These are phyloP conservation scores for Corydoras maculifer DNA, from an alignment of 2,113 vertebrate species.

Conservation along the genomic window DNA sequence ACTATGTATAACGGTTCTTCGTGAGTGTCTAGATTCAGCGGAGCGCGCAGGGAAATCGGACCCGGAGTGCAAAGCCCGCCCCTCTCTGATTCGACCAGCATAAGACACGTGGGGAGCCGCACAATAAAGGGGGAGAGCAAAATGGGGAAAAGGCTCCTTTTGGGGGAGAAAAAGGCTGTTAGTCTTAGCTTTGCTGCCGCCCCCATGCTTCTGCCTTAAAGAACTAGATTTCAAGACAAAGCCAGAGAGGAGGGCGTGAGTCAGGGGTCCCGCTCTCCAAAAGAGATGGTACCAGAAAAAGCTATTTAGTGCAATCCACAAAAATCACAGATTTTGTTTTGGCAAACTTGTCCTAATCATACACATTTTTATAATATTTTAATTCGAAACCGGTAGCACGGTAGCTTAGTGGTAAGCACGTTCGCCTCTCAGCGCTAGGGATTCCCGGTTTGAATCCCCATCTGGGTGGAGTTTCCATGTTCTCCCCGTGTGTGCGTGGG, in stretches of 20 bases:
- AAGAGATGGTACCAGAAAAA: no score
- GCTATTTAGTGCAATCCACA: no score
- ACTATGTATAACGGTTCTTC: constrained; percentile 31
- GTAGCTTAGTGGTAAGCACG: no score
- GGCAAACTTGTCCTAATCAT: no score
- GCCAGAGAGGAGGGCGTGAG: constrained; percentile 25
- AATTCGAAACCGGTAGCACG: no score
- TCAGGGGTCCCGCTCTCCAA: no score
- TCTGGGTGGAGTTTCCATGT: no score
- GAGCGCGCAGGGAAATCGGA: constrained; percentile 31
- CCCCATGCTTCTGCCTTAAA: constrained; percentile 64
- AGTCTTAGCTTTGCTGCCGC: constrained; percentile 69
- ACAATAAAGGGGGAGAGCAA: constrained; percentile 51
- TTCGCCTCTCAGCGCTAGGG: no score
- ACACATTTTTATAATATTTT: no score
- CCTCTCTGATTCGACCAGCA: constrained; percentile 55
- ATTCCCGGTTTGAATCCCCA: no score
- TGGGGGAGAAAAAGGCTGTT: constrained; percentile 39
- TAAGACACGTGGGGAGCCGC: constrained; percentile 60
- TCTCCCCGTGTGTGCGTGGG: no score
- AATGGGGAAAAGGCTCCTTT: constrained; percentile 15
- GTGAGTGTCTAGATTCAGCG: constrained; percentile 27
- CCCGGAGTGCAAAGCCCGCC: constrained; percentile 55
- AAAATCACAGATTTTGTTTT: no score
- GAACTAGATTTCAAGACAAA: constrained; percentile 66